These are phyloP conservation scores for Dynastes tityus DNA, from an alignment of 2,888 invertebrate species.

Conservation along the genomic window DNA sequence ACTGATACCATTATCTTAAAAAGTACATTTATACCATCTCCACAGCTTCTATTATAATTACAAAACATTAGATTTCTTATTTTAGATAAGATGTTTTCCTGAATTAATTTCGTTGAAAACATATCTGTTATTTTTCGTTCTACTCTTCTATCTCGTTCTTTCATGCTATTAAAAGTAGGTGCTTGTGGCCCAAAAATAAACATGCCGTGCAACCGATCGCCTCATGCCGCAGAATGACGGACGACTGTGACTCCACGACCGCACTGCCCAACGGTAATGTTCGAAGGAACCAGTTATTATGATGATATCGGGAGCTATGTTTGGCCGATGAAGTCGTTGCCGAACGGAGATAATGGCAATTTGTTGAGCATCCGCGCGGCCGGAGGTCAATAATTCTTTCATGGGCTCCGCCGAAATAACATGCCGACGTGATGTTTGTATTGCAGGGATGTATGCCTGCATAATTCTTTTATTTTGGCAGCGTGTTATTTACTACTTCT, in stretches of 20 bases:
- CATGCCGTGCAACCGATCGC: not conserved
- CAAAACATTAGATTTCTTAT: no score
- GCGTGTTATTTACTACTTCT: no score
- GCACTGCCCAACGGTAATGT: slow-evolving; percentile 20
- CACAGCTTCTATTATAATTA: no score
- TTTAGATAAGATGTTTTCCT: no score
- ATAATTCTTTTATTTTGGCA: no score
- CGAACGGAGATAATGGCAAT: slow-evolving; percentile 34
- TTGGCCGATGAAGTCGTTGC: slow-evolving; percentile 41
- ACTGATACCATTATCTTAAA: no score
- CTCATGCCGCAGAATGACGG: slow-evolving; percentile 29
- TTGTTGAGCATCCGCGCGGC: slow-evolving; percentile 21
- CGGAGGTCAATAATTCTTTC: slow-evolving; percentile 23
- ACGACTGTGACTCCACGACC: not conserved
- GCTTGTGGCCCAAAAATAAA: slow-evolving; percentile 37
- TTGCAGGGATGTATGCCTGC: not conserved
- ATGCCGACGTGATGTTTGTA: slow-evolving; percentile 6
- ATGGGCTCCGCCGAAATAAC: not conserved
- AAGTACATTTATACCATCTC: no score
- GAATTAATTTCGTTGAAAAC: no score
- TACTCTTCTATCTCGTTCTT: not conserved
- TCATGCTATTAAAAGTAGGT: slow-evolving; percentile 25
- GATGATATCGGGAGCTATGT: slow-evolving; percentile 25
- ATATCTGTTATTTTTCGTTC: no score
- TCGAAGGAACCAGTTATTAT: slow-evolving; percentile 38